These are phyloP conservation scores for Gephyroberyx darwinii DNA, from an alignment of 2,797 vertebrate species.

Conservation along the genomic window DNA sequence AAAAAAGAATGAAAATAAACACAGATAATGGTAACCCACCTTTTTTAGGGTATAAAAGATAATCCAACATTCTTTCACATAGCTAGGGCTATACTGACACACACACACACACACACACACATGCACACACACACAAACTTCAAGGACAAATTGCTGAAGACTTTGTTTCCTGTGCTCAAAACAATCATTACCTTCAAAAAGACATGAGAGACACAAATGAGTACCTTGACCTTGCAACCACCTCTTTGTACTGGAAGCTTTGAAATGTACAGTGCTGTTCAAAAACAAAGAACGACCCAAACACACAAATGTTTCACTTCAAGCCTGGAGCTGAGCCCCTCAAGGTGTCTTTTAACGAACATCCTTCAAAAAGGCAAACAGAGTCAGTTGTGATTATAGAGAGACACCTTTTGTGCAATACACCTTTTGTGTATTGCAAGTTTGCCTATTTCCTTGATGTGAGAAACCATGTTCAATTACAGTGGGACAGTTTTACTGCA, in stretches of 20 bases:
- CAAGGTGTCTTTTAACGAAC: neutral
- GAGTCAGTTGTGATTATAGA: neutral
- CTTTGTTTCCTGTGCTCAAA: conserved; percentile 49
- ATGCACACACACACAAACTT: conserved; percentile 21
- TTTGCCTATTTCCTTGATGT: neutral
- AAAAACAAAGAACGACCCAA: conserved; percentile 47
- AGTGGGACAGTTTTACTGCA: conserved; percentile 5
- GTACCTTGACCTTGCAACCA: conserved; percentile 54
- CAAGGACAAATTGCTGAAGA: conserved; percentile 30
- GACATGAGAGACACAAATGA: conserved; percentile 66
- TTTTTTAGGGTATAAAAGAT: too few species aligned
- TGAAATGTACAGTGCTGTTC: conserved; percentile 54
- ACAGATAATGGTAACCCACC: too few species aligned
- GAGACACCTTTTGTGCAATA: too few species aligned
- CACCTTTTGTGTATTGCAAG: too few species aligned
- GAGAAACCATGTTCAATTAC: conserved; percentile 4
- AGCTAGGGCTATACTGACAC: neutral
- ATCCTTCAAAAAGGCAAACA: neutral
- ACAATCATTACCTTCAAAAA: conserved; percentile 72
- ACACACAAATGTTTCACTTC: conserved; percentile 20
- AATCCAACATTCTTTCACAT: too few species aligned
- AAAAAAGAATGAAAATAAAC: too few species aligned
- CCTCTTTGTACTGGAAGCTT: conserved; percentile 56
- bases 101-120: conserved; percentile 14
- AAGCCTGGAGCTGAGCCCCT: neutral